phyloP scores from a whole-genome alignment of 2,888 invertebrate genomes.

The Lasioglossum leucozonium region DNA sequence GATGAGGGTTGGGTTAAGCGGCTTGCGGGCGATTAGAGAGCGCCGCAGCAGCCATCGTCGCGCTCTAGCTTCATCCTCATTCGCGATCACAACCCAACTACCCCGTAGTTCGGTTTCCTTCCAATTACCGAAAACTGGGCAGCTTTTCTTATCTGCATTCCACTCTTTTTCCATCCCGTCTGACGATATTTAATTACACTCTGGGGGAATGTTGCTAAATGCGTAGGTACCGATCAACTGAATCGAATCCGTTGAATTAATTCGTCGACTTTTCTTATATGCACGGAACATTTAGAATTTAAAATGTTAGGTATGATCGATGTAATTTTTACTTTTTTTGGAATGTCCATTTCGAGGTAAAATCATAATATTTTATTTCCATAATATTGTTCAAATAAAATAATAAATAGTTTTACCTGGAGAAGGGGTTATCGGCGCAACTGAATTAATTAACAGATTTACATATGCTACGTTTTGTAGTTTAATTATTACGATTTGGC shows the following conservation, averaged over 20 bases:
- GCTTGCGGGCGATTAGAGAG: slow-evolving; percentile 80
- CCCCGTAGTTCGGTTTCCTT: slow-evolving; percentile 66
- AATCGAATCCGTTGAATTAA: background rate
- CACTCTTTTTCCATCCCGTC: background rate
- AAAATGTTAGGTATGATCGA: background rate
- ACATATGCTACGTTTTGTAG: too few species aligned
- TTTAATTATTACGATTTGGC: too few species aligned
- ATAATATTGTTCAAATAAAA: too few species aligned
- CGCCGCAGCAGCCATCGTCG: slow-evolving; percentile 68
- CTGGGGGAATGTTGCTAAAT: background rate
- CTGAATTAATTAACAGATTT: too few species aligned
- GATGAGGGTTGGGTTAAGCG: slow-evolving; percentile 72
- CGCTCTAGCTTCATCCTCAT: slow-evolving; percentile 69
- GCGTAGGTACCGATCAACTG: background rate
- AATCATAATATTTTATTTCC: too few species aligned
- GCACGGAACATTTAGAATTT: background rate
- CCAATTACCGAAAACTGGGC: slow-evolving; percentile 42
- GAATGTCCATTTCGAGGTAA: too few species aligned
- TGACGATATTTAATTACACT: background rate
- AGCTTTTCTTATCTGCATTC: slow-evolving; percentile 14
- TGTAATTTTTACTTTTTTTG: background rate
- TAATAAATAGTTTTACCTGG: too few species aligned
- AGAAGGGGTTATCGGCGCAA: too few species aligned
- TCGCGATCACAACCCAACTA: slow-evolving; percentile 71
- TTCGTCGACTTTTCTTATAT: background rate